A percentile compares a stretch with the other conserved stretches of the same genome.
phyloP scores from a whole-genome alignment of 64 coral and sea anemone genomes.

The Dendronephthya gigantea region DNA sequence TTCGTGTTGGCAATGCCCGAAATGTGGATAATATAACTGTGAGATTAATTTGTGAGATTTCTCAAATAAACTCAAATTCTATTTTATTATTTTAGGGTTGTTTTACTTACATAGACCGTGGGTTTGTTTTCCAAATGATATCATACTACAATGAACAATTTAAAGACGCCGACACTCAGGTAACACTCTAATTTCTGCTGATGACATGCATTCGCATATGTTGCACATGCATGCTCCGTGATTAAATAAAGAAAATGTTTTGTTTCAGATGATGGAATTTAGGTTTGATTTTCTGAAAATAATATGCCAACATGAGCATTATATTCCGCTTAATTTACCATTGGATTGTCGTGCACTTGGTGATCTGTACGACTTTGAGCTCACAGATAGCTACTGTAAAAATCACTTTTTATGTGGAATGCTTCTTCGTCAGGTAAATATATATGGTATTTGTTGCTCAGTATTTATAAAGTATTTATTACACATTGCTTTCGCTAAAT shows the following conservation, averaged over 20 bases:
- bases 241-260: background rate
- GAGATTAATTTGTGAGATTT: too few relatives aligned
- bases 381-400: constrained; percentile 75
- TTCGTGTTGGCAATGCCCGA: too few relatives aligned
- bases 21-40: background rate
- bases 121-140: constrained; percentile 99
- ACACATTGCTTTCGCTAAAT: too few relatives aligned
- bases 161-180: constrained; percentile 91
- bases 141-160: constrained; percentile 94
- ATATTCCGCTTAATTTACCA: constrained; percentile 84
- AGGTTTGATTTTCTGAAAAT: constrained; percentile 90
- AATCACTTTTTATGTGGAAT: constrained; percentile 84
- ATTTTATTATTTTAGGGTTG: constrained; percentile 52
- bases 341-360: constrained; percentile 71
- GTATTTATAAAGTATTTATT: too few relatives aligned
- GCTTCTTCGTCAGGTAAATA: constrained; percentile 62
- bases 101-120: constrained; percentile 94
- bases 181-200: background rate
- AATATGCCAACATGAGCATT: constrained; percentile 94
- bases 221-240: too few relatives aligned
- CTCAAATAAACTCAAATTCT: background rate
- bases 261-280: constrained; percentile 82
- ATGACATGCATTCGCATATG: too few relatives aligned
- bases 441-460: too few relatives aligned
- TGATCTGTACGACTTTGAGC: constrained; percentile 66